These are phyloP conservation scores for Acanthosoma haemorrhoidale DNA, from an alignment of 2,888 invertebrate species.

Conservation along the genomic window DNA sequence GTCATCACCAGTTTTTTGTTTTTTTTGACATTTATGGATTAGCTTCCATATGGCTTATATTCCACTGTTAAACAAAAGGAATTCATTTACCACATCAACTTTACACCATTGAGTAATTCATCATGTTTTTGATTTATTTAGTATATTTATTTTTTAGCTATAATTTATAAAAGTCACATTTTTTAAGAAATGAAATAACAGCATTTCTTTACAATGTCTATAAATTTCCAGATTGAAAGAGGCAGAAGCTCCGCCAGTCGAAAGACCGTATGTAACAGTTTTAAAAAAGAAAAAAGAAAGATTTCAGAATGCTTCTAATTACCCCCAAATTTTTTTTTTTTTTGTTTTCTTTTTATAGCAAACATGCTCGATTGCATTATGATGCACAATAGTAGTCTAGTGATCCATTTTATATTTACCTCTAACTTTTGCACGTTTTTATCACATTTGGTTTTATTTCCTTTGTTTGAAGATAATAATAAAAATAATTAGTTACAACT, in stretches of 20 bases:
- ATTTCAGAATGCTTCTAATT: slow-evolving; percentile 17
- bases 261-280: slow-evolving; percentile 71
- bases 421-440: slow-evolving; percentile 27
- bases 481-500: background rate
- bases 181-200: background rate
- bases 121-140: too few species aligned
- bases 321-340: slow-evolving; percentile 9
- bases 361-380: slow-evolving; percentile 20
- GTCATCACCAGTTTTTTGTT: too few species aligned
- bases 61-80: too few species aligned
- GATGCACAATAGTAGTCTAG: slow-evolving; percentile 27
- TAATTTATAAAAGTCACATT: too few species aligned
- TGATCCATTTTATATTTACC: background rate
- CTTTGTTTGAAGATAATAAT: background rate
- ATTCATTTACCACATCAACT: too few species aligned
- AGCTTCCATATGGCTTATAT: too few species aligned
- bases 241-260: slow-evolving; percentile 70
- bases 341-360: slow-evolving; percentile 27
- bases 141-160: too few species aligned
- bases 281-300: slow-evolving; percentile 20
- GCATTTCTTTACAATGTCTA: slow-evolving; percentile 26
- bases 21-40: too few species aligned
- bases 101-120: too few species aligned
- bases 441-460: slow-evolving; percentile 1
- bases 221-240: slow-evolving; percentile 74